phyloP scores from a whole-genome alignment of 1,140 invertebrate species.

The Drosophila rufa region DNA sequence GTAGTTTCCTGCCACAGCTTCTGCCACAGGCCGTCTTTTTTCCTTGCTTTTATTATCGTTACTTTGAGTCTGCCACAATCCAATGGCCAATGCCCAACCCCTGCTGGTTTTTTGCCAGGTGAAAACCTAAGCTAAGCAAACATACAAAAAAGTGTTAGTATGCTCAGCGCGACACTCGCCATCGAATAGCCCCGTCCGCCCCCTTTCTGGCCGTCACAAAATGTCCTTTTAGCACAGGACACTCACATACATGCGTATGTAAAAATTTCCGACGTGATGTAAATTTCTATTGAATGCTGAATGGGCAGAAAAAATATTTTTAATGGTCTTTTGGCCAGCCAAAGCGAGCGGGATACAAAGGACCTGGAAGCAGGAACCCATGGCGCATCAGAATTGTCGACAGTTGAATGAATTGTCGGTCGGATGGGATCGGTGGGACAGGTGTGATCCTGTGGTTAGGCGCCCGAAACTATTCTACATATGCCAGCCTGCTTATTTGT shows the following conservation, averaged over 20 bases:
- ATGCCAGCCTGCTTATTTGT: slow-evolving; percentile 28
- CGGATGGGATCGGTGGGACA: slow-evolving; percentile 11
- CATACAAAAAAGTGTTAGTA: slow-evolving; percentile 77
- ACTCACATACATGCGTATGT: slow-evolving; percentile 50
- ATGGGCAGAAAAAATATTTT: slow-evolving; percentile 82
- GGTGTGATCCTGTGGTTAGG: slow-evolving; percentile 23
- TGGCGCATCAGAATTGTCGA: slow-evolving; percentile 50
- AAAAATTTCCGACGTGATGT: slow-evolving; percentile 79
- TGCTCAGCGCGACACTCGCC: slow-evolving; percentile 63
- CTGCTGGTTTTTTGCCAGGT: slow-evolving; percentile 55
- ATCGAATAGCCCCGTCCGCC: neutral
- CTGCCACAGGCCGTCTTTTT: slow-evolving; percentile 22
- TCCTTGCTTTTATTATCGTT: slow-evolving; percentile 70
- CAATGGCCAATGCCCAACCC: slow-evolving; percentile 21
- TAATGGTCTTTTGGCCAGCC: slow-evolving; percentile 70
- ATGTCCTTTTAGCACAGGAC: slow-evolving; percentile 68
- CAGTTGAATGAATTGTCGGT: slow-evolving; percentile 62
- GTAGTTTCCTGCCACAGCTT: slow-evolving; percentile 44
- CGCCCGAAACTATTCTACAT: slow-evolving; percentile 22
- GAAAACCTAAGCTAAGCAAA: slow-evolving; percentile 69
- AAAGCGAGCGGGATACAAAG: slow-evolving; percentile 34
- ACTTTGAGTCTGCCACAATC: slow-evolving; percentile 48
- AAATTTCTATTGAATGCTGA: slow-evolving; percentile 84
- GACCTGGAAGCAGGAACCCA: slow-evolving; percentile 16
- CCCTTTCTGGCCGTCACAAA: slow-evolving; percentile 49